phyloP scores from a whole-genome alignment of 2,113 vertebrate genomes.

The Anser cygnoides region DNA sequence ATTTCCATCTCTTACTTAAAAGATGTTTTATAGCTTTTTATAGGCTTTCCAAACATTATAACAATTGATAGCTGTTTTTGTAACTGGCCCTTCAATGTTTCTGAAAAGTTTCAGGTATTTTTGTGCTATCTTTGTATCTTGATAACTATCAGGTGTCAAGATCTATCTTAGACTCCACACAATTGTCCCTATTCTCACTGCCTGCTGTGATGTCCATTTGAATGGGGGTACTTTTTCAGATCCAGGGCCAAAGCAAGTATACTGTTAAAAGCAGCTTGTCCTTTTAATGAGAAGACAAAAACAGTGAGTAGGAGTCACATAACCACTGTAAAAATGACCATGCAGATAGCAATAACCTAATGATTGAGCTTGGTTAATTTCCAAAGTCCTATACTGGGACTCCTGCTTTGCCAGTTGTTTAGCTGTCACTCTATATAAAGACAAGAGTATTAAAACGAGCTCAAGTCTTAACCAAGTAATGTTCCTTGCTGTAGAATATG shows the following conservation, averaged over 20 bases:
- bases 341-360: neutral
- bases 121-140: no score
- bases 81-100: no score
- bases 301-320: neutral
- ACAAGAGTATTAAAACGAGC: neutral
- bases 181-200: rapidly evolving
- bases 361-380: neutral
- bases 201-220: neutral
- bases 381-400: neutral
- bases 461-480: neutral
- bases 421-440: neutral
- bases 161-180: neutral
- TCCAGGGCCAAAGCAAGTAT: neutral
- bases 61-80: neutral
- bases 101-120: no score
- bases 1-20: neutral
- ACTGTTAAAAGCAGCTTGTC: rapidly evolving
- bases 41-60: neutral
- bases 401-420: neutral
- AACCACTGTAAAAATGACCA: neutral
- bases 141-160: neutral
- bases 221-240: neutral
- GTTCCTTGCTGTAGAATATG: neutral
- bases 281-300: neutral
- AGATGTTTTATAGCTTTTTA: neutral